Evolutionary conservation across 2,888 invertebrate species (phyloP).

Genomic region (Ethmia dodecea): DNA sequence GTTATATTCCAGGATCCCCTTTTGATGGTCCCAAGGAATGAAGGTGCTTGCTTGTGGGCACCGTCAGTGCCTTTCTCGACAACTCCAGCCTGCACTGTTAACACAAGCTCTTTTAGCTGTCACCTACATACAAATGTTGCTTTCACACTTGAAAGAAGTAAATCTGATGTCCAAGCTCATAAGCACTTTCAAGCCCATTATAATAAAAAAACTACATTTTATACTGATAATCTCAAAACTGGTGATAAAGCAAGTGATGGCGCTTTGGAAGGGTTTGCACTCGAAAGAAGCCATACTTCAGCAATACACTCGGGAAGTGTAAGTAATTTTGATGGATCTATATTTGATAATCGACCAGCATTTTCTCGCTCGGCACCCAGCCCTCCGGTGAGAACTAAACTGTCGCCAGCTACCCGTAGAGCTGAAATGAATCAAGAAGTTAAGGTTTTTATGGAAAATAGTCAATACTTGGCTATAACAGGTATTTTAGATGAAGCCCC

Average conservation of each 20-base stretch:
- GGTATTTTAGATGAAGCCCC: conserved; percentile 56
- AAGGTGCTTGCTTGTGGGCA: conserved; percentile 73
- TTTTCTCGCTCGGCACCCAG: conserved; percentile 66
- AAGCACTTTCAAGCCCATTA: conserved; percentile 40
- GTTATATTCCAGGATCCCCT: conserved; percentile 75
- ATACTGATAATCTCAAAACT: conserved; percentile 38
- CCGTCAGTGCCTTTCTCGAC: conserved; percentile 65
- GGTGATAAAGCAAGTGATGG: conserved; percentile 26
- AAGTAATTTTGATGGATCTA: conserved; percentile 45
- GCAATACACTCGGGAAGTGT: conserved; percentile 40
- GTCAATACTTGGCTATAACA: conserved; percentile 41
- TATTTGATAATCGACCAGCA: conserved; percentile 59
- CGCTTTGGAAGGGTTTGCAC: conserved; percentile 34
- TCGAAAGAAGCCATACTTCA: conserved; percentile 67
- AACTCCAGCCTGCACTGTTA: conserved; percentile 56
- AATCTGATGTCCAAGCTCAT: conserved; percentile 63
- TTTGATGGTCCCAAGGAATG: conserved; percentile 78
- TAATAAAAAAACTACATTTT: conserved; percentile 53
- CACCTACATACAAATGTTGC: conserved; percentile 63
- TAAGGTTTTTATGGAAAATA: conserved; percentile 41
- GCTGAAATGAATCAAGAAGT: conserved; percentile 36
- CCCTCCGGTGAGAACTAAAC: conserved; percentile 60
- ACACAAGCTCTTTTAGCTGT: conserved; percentile 63
- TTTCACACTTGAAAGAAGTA: conserved; percentile 63
- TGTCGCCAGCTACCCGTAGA: conserved; percentile 44